Conservation (phyloP, 2,888 invertebrate species). For the Cephus runcator region DNA sequence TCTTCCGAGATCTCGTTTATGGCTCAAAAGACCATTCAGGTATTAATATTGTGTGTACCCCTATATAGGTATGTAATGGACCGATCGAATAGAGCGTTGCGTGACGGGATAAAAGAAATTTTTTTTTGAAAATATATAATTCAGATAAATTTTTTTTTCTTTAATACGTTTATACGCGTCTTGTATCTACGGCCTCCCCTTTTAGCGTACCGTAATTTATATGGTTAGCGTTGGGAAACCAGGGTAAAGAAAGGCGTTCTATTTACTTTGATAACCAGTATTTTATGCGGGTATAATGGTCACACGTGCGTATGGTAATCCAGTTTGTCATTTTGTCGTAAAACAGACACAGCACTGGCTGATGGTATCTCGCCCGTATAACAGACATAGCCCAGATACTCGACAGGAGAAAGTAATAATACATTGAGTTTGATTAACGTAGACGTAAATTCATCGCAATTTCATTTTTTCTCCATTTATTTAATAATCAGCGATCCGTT, state of each 20-base stretch:
- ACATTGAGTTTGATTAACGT: slow-evolving; percentile 34
- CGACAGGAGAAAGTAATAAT: slow-evolving; percentile 42
- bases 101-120: too few species aligned
- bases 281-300: slow-evolving; percentile 21
- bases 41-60: too few species aligned
- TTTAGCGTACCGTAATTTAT: too few species aligned
- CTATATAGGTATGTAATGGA: too few species aligned
- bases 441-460: slow-evolving; percentile 21
- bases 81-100: too few species aligned
- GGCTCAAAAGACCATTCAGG: too few species aligned
- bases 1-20: background rate
- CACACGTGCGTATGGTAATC: slow-evolving; percentile 20
- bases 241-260: background rate
- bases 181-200: too few species aligned
- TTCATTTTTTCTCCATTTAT: background rate
- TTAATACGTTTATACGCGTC: too few species aligned
- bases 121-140: too few species aligned
- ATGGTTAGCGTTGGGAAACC: too few species aligned
- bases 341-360: slow-evolving; percentile 15
- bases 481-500: too few species aligned
- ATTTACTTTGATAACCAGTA: slow-evolving; percentile 1
- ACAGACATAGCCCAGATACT: slow-evolving; percentile 37
- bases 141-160: too few species aligned
- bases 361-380: slow-evolving; percentile 28
- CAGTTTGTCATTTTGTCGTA: slow-evolving; percentile 26